Evolutionary conservation across 1,140 invertebrate genomes (phyloP).

Genomic region (Tachypleus tridentatus): DNA sequence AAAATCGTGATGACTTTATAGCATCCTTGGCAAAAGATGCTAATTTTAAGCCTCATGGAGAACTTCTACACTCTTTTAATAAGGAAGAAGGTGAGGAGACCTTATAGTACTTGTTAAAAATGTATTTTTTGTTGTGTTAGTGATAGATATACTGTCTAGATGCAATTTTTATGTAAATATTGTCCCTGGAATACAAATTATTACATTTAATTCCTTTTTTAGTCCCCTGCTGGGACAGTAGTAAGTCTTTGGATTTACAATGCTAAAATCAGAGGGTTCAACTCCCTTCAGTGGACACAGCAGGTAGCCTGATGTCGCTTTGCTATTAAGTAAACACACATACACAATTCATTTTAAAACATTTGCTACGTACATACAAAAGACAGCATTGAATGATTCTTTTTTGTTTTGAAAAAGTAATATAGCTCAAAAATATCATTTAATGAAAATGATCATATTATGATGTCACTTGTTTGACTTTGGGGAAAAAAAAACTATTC

Average conservation of each 20-base stretch:
- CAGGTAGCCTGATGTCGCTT: neutral
- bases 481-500: no score
- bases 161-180: no score
- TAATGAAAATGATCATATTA: no score
- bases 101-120: neutral
- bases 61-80: slow-evolving; percentile 47
- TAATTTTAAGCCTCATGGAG: slow-evolving; percentile 55
- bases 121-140: no score
- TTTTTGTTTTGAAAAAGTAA: slow-evolving; percentile 1
- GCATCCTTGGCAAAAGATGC: slow-evolving; percentile 50
- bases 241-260: no score
- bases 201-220: no score
- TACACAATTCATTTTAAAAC: neutral
- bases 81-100: slow-evolving; percentile 27
- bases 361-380: no score
- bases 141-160: no score
- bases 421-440: neutral
- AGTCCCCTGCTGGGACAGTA: no score
- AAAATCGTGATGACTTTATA: slow-evolving; percentile 56
- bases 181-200: no score
- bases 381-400: neutral
- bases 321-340: neutral
- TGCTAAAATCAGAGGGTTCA: no score
- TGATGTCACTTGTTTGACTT: no score
- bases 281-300: neutral